Evolutionary conservation across 2,888 invertebrate species (phyloP).

Genomic region (Sericinus montela): DNA sequence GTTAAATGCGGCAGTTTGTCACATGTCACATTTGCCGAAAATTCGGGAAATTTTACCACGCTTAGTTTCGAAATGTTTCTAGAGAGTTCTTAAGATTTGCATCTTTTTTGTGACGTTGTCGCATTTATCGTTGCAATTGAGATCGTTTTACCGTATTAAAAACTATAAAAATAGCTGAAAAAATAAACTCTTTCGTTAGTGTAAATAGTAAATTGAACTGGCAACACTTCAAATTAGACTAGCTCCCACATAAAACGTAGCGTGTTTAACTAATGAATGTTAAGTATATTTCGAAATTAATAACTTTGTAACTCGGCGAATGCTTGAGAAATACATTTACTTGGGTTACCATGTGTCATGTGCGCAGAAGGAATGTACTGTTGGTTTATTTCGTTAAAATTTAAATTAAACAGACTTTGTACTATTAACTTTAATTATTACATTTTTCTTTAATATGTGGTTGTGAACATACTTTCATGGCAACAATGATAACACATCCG

Average conservation of each 20-base stretch:
- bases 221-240: constrained; percentile 24
- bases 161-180: constrained; percentile 19
- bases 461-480: too few species aligned
- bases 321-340: background rate
- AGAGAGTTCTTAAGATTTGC: too few species aligned
- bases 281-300: constrained; percentile 28
- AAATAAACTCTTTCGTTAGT: constrained; percentile 23
- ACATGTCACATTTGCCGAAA: too few species aligned
- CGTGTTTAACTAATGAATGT: constrained; percentile 28
- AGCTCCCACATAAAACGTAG: constrained; percentile 27
- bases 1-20: background rate
- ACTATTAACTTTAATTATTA: too few species aligned
- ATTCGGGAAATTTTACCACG: too few species aligned
- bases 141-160: background rate
- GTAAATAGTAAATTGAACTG: constrained; percentile 34
- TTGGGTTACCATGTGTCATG: background rate
- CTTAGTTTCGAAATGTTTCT: too few species aligned
- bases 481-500: too few species aligned
- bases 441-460: too few species aligned
- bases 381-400: too few species aligned
- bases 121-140: background rate
- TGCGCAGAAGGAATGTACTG: background rate
- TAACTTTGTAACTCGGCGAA: too few species aligned
- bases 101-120: background rate
- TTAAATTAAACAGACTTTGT: too few species aligned